A percentile compares a stretch with the other conserved stretches of the same genome.
These are phyloP conservation scores for Bellardia bayeri DNA, from an alignment of 2,888 invertebrate species.

Conservation along the genomic window DNA sequence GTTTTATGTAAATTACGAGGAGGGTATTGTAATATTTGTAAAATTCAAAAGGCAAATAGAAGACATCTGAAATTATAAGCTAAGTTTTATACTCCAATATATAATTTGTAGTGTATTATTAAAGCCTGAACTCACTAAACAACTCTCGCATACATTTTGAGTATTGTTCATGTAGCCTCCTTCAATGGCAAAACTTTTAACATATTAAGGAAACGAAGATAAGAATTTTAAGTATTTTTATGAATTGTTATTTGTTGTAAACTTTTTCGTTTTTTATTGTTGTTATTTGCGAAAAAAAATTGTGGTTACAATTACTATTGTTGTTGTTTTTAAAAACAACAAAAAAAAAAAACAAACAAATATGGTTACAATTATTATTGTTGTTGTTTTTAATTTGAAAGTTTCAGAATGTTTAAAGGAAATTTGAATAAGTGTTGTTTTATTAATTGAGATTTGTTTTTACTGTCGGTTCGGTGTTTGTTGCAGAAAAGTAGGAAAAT, in stretches of 20 bases:
- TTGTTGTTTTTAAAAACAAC: slow-evolving; percentile 25
- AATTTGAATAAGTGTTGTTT: slow-evolving; percentile 38
- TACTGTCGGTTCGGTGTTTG: background rate
- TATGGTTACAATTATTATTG: slow-evolving; percentile 10
- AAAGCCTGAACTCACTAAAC: background rate
- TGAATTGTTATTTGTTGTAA: slow-evolving; percentile 58
- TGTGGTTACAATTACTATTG: slow-evolving; percentile 16
- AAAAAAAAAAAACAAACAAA: background rate
- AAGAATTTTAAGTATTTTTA: slow-evolving; percentile 67
- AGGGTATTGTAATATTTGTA: background rate
- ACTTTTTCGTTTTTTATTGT: slow-evolving; percentile 8
- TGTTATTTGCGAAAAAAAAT: slow-evolving; percentile 10
- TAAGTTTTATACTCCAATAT: no score
- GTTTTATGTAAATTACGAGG: slow-evolving; percentile 18
- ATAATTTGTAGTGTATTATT: no score
- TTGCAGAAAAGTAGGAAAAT: background rate
- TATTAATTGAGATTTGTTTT: slow-evolving; percentile 28
- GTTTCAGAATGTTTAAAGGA: slow-evolving; percentile 30
- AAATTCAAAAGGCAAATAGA: background rate
- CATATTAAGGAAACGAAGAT: slow-evolving; percentile 61
- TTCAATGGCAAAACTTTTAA: slow-evolving; percentile 48
- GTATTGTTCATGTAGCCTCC: slow-evolving; percentile 8
- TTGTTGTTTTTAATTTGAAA: slow-evolving; percentile 45
- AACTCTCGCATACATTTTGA: slow-evolving; percentile 1
- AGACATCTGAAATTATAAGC: no score